These are phyloP conservation scores for Muntiacus muntjak DNA, from an alignment of 2,113 vertebrate species.

Conservation along the genomic window DNA sequence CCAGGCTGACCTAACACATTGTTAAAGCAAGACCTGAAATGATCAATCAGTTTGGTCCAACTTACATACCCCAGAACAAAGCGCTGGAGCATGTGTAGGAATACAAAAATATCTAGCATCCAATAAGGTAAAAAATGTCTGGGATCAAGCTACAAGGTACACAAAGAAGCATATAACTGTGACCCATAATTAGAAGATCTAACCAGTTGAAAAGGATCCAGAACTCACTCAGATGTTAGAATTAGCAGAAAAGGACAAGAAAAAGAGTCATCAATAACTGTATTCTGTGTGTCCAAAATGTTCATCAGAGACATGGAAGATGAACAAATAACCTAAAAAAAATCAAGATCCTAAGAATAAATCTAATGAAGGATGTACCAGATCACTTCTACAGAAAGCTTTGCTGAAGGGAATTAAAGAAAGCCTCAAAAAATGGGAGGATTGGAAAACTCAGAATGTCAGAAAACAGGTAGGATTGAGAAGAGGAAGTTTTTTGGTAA, in stretches of 20 bases:
- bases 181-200: not conserved
- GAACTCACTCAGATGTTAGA: not conserved
- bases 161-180: not conserved
- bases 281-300: not conserved
- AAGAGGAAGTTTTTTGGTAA: not conserved
- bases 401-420: not conserved
- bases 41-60: not conserved
- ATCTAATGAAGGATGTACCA: not conserved
- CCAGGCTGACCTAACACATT: not conserved
- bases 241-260: not conserved
- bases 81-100: not conserved
- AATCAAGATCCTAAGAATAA: not conserved
- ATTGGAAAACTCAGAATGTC: not conserved
- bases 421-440: not conserved
- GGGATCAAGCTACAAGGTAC: not conserved
- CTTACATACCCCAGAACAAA: not conserved
- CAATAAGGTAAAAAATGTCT: not conserved
- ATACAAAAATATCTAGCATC: not conserved
- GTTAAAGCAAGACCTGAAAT: not conserved
- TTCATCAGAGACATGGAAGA: not conserved
- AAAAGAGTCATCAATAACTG: not conserved
- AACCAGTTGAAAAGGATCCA: not conserved
- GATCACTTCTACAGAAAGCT: not conserved
- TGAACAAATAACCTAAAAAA: not conserved
- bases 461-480: not conserved